phyloP scores from a whole-genome alignment of 2,888 invertebrate genomes.

The Netelia inedita region DNA sequence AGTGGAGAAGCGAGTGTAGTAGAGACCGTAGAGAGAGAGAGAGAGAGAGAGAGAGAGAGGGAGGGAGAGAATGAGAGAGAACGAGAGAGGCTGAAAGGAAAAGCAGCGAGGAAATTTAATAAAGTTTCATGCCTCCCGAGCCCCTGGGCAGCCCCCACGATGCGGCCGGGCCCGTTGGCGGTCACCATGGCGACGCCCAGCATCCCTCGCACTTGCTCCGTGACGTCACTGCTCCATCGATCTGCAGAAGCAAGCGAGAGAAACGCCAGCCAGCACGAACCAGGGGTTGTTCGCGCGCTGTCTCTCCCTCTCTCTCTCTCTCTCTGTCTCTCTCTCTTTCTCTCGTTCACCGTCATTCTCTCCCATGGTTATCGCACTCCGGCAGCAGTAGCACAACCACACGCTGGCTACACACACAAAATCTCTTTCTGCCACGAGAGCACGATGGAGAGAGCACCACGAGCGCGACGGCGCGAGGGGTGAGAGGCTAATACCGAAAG shows the following conservation, averaged over 20 bases:
- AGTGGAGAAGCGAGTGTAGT: neutral
- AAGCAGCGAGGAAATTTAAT: slow-evolving; percentile 82
- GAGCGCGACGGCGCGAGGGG: neutral
- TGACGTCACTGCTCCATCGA: slow-evolving; percentile 85
- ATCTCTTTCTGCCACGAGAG: neutral
- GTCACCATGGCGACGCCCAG: slow-evolving; percentile 84
- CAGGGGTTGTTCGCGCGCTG: slow-evolving; percentile 29
- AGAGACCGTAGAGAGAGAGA: neutral
- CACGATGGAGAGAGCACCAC: slow-evolving; percentile 1
- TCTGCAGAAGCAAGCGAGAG: slow-evolving; percentile 74
- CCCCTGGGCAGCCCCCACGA: slow-evolving; percentile 74
- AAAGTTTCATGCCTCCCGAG: slow-evolving; percentile 81
- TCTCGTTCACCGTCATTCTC: slow-evolving; percentile 24
- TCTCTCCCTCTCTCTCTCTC: neutral
- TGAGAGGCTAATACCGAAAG: neutral
- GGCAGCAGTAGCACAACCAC: slow-evolving; percentile 32
- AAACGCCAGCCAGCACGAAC: slow-evolving; percentile 39
- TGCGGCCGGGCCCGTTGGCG: slow-evolving; percentile 84
- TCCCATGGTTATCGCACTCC: slow-evolving; percentile 60
- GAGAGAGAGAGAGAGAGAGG: slow-evolving; percentile 36
- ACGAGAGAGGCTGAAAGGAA: slow-evolving; percentile 46
- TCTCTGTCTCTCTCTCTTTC: slow-evolving; percentile 1
- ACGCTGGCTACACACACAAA: slow-evolving; percentile 38
- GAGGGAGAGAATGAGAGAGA: slow-evolving; percentile 46
- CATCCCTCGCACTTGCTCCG: slow-evolving; percentile 81